A percentile compares a stretch with the other conserved stretches of the same genome.
Conservation (phyloP, 2,113 vertebrate genomes). For the Trogon surrucura region DNA sequence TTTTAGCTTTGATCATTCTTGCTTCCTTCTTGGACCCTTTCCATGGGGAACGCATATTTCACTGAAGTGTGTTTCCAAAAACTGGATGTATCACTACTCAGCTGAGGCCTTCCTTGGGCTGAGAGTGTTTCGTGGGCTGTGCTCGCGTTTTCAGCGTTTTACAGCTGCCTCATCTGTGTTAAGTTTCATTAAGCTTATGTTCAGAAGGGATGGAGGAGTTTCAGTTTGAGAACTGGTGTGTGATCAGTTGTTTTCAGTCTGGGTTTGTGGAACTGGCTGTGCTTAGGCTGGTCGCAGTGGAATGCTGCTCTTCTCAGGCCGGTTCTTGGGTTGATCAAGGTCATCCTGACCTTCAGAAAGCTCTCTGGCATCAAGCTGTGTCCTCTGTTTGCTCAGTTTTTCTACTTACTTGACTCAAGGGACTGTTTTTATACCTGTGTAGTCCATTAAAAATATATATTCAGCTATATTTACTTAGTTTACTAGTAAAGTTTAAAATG, state of each 20-base stretch:
- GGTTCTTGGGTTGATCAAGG: not conserved
- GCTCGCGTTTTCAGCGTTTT: not conserved
- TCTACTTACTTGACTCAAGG: not conserved
- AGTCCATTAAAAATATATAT: not conserved
- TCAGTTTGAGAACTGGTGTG: not conserved
- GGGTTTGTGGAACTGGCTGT: not conserved
- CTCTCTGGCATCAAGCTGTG: not conserved
- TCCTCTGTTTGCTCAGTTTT: not conserved
- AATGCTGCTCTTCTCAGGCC: not conserved
- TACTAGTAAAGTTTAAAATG: not conserved
- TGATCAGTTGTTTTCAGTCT: not conserved
- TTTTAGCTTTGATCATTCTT: not conserved
- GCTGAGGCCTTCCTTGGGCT: not conserved
- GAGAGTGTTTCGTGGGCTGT: not conserved
- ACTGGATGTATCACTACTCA: not conserved
- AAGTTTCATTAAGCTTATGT: not conserved
- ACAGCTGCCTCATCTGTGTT: not conserved
- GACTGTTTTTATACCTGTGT: not conserved
- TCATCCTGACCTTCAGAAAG: not conserved
- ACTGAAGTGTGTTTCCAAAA: not conserved
- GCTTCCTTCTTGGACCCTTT: not conserved
- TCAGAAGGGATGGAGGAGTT: not conserved
- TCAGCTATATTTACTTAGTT: not conserved
- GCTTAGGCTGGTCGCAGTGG: not conserved
- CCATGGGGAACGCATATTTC: not conserved